These are phyloP conservation scores for Cotesia vestalis DNA, from an alignment of 1,140 invertebrate species.

Conservation along the genomic window DNA sequence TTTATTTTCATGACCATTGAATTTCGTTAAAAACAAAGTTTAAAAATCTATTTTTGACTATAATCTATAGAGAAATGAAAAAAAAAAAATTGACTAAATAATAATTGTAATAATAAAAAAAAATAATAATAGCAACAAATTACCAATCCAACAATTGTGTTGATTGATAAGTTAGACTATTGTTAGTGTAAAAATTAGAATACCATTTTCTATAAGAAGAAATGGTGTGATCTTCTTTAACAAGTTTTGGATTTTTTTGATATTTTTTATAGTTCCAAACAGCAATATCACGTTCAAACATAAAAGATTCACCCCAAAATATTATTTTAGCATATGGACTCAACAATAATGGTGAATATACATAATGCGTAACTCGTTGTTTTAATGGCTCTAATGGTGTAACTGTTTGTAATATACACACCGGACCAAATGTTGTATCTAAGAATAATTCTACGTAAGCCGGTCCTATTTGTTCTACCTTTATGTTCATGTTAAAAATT, in stretches of 20 bases:
- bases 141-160: conserved; percentile 56
- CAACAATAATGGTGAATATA: conserved; percentile 72
- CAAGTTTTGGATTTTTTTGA: conserved; percentile 75
- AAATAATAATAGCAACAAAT: neutral
- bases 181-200: conserved; percentile 84
- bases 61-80: no score
- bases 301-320: conserved; percentile 76
- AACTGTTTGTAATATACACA: conserved; percentile 80
- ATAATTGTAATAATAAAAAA: no score
- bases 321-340: conserved; percentile 75
- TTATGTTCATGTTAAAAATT: conserved; percentile 67
- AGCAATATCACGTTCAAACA: conserved; percentile 86
- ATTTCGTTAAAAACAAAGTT: no score
- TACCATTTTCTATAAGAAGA: conserved; percentile 83
- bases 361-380: conserved; percentile 80
- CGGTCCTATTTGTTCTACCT: conserved; percentile 79
- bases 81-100: no score
- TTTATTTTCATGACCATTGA: no score
- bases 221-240: conserved; percentile 80
- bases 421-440: conserved; percentile 68
- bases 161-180: conserved; percentile 72
- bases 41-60: no score
- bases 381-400: conserved; percentile 82
- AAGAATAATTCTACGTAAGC: conserved; percentile 79
- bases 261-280: conserved; percentile 91